Evolutionary conservation across 2,113 vertebrate species (phyloP).

Genomic region (Coreoperca whiteheadi): DNA sequence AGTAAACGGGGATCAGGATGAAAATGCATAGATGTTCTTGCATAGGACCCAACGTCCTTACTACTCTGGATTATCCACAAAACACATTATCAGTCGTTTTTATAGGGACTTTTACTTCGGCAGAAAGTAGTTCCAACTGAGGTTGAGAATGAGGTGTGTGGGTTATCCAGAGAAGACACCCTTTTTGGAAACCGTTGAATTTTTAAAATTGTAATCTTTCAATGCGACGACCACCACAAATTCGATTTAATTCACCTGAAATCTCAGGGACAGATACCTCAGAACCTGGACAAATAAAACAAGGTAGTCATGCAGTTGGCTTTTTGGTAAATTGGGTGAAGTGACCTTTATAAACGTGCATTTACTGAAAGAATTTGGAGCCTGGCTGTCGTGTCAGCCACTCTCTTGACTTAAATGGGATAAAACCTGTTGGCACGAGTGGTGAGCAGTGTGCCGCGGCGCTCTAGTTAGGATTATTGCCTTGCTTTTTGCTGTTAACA

Average conservation of each 20-base stretch:
- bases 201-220: not conserved
- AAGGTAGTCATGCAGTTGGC: not conserved
- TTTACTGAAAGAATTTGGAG: not conserved
- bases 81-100: no score
- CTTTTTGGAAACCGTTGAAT: not conserved
- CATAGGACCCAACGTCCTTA: not conserved
- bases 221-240: not conserved
- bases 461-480: not conserved
- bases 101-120: not conserved
- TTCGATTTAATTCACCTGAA: not conserved
- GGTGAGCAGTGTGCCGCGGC: not conserved
- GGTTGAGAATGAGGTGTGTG: not conserved
- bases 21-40: not conserved
- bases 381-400: not conserved
- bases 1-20: not conserved
- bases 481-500: constrained; percentile 9
- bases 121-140: not conserved
- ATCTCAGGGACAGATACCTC: not conserved
- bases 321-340: not conserved
- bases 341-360: not conserved
- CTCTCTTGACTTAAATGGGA: not conserved
- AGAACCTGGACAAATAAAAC: no score
- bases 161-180: not conserved
- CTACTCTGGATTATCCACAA: not conserved
- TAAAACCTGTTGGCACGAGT: constrained; percentile 2